Conservation (phyloP, 2,113 vertebrate species). For the Labrus mixtus region DNA sequence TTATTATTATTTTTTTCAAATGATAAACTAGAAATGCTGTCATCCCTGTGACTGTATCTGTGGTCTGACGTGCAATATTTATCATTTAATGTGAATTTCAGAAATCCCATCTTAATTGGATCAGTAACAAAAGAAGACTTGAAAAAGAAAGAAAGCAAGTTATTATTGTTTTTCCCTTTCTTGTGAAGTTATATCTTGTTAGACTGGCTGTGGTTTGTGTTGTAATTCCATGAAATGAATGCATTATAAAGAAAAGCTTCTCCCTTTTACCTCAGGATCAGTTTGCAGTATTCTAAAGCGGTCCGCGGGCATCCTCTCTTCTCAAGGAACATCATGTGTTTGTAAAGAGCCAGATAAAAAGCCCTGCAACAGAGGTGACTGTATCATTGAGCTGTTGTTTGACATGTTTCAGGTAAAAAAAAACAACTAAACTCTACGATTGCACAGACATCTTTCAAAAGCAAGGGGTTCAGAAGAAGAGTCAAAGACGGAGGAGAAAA, state of each 20-base stretch:
- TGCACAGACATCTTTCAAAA: neutral
- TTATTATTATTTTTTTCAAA: too few relatives aligned
- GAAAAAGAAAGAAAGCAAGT: too few relatives aligned
- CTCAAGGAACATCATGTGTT: slow-evolving; percentile 96
- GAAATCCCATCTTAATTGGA: too few relatives aligned
- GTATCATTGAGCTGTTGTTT: slow-evolving; percentile 15
- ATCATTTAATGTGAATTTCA: too few relatives aligned
- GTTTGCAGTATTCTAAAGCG: slow-evolving; percentile 95
- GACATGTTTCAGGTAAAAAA: slow-evolving; percentile 18
- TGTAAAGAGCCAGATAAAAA: slow-evolving; percentile 95
- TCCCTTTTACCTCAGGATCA: slow-evolving; percentile 90
- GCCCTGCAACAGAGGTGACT: slow-evolving; percentile 82
- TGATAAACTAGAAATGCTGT: too few relatives aligned
- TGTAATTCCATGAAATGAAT: neutral
- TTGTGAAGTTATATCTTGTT: too few relatives aligned
- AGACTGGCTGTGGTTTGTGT: too few relatives aligned
- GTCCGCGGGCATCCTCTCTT: slow-evolving; percentile 96
- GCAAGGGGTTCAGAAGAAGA: neutral
- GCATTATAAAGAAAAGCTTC: neutral
- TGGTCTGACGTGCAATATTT: too few relatives aligned
- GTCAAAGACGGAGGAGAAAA: neutral
- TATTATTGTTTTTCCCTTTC: too few relatives aligned
- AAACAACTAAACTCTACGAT: neutral
- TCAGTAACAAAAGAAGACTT: too few relatives aligned
- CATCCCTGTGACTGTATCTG: too few relatives aligned